Conservation (phyloP, 2,888 invertebrate genomes). For the Eupeodes latifasciatus region DNA sequence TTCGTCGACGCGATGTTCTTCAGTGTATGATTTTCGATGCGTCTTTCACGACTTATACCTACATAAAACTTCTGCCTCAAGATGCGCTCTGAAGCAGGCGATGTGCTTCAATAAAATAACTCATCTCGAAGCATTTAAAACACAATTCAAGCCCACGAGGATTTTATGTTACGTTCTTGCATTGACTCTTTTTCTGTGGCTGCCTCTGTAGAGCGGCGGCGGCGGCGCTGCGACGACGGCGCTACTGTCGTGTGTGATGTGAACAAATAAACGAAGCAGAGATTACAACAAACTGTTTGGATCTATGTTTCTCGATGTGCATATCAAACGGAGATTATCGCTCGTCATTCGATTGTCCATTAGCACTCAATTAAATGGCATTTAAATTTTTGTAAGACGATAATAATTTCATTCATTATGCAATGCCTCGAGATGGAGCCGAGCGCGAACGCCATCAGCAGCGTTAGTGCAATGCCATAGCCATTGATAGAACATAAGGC, state of each 20-base stretch:
- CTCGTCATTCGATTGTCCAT: slow-evolving; percentile 61
- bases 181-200: background rate
- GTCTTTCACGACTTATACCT: slow-evolving; percentile 23
- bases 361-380: slow-evolving; percentile 62
- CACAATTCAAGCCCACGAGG: slow-evolving; percentile 9
- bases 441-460: too few relatives aligned
- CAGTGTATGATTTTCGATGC: slow-evolving; percentile 41
- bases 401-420: slow-evolving; percentile 12
- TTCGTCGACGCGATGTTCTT: background rate
- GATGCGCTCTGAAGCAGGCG: background rate
- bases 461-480: background rate
- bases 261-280: slow-evolving; percentile 12
- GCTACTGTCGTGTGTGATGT: slow-evolving; percentile 18
- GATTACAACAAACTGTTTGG: slow-evolving; percentile 1
- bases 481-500: background rate
- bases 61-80: background rate
- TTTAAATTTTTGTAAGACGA: slow-evolving; percentile 32
- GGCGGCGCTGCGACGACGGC: background rate
- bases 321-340: slow-evolving; percentile 40
- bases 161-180: slow-evolving; percentile 10
- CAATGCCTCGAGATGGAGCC: background rate
- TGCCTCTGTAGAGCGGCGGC: background rate
- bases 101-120: slow-evolving; percentile 36
- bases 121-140: slow-evolving; percentile 24
- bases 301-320: background rate